Evolutionary conservation across 2,888 invertebrate species (phyloP).

Genomic region (Pilophorus perplexus): DNA sequence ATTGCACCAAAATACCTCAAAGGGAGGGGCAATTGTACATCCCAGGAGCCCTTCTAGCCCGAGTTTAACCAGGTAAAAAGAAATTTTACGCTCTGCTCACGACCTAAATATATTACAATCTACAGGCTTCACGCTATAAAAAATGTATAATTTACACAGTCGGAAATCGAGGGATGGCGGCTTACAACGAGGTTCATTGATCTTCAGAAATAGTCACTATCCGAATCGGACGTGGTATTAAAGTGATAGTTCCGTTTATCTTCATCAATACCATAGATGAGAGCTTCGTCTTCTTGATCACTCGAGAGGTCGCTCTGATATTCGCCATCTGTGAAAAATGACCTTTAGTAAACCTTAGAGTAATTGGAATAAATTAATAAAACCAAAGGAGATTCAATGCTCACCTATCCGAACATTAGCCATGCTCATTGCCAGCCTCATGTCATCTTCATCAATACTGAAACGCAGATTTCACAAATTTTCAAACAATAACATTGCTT

Average conservation of each 20-base stretch:
- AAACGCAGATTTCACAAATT: conserved; percentile 13
- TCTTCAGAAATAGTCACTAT: neutral
- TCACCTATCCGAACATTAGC: conserved; percentile 44
- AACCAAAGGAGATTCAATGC: conserved; percentile 12
- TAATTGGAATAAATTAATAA: neutral
- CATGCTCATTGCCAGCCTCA: conserved; percentile 44
- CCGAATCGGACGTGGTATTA: conserved; percentile 17
- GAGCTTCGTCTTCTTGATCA: conserved; percentile 44
- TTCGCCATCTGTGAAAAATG: conserved; percentile 35
- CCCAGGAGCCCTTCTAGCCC: conserved; percentile 57
- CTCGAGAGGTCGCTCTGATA: conserved; percentile 44
- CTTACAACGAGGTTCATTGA: no score
- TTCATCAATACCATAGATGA: conserved; percentile 43
- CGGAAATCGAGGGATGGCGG: no score
- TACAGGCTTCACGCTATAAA: no score
- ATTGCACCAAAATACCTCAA: conserved; percentile 58
- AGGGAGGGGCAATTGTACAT: conserved; percentile 64
- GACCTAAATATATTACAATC: no score
- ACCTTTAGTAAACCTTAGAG: neutral
- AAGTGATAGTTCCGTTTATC: conserved; percentile 22
- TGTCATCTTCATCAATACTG: conserved; percentile 46
- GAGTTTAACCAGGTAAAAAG: conserved; percentile 43
- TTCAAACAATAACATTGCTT: neutral
- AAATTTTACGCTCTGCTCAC: no score
- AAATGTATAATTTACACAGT: no score